phyloP scores from a whole-genome alignment of 1,140 invertebrate genomes.

The Pogonomyrmex californicus region DNA sequence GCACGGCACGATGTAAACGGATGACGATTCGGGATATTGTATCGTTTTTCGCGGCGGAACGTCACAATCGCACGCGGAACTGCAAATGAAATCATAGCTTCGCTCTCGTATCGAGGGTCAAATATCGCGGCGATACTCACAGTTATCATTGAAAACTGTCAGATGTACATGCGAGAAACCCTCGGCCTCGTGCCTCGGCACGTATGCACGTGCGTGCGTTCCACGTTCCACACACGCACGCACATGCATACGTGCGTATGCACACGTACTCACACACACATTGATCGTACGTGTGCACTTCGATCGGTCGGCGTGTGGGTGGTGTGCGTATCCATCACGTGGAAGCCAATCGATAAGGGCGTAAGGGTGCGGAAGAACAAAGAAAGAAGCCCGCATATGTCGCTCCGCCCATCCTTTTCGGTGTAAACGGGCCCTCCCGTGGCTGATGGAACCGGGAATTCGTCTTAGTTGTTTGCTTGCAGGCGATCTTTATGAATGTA shows the following conservation, averaged over 20 bases:
- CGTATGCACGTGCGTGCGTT: no score
- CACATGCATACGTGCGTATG: background rate
- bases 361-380: constrained; percentile 46
- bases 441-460: constrained; percentile 22
- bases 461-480: constrained; percentile 59
- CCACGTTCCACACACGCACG: background rate
- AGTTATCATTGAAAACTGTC: constrained; percentile 51
- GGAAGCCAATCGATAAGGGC: constrained; percentile 59
- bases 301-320: constrained; percentile 46
- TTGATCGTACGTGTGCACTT: background rate
- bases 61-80: background rate
- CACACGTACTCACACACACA: background rate
- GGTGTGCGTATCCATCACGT: constrained; percentile 42
- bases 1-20: background rate
- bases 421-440: constrained; percentile 19
- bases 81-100: constrained; percentile 51
- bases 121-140: constrained; percentile 23
- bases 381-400: constrained; percentile 62
- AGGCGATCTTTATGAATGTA: constrained; percentile 55
- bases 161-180: constrained; percentile 50
- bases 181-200: background rate
- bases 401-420: constrained; percentile 58
- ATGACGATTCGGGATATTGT: background rate
- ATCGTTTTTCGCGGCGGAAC: background rate
- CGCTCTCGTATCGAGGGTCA: background rate